Conservation (phyloP, 2,888 invertebrate genomes). For the Scotopteryx bipunctaria region DNA sequence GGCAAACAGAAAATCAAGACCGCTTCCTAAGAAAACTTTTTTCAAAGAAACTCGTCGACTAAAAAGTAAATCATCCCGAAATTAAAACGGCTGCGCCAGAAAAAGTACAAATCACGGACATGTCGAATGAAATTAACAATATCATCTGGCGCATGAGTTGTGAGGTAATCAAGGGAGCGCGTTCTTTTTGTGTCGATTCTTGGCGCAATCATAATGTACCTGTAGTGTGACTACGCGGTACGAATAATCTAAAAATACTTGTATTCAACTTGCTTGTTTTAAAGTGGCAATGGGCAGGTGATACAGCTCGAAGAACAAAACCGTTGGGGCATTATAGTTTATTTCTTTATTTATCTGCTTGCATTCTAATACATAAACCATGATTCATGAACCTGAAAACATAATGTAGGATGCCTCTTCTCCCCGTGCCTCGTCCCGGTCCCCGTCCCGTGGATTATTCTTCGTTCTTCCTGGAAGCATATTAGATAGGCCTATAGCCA, state of each 20-base stretch:
- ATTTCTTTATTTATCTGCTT: too few relatives aligned
- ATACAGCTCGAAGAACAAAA: too few relatives aligned
- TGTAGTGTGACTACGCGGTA: constrained; percentile 43
- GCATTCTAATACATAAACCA: too few relatives aligned
- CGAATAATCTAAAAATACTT: background rate
- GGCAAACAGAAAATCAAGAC: background rate
- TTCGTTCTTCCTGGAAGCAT: too few relatives aligned
- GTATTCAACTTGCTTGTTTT: background rate
- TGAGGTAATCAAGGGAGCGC: constrained; percentile 66
- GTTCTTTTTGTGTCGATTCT: constrained; percentile 61
- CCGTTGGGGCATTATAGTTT: too few relatives aligned
- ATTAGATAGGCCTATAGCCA: too few relatives aligned
- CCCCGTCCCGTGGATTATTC: too few relatives aligned
- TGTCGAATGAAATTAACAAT: constrained; percentile 64
- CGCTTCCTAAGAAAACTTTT: background rate
- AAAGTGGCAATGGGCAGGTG: background rate
- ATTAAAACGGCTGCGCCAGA: constrained; percentile 31
- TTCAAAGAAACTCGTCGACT: background rate
- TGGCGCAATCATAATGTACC: constrained; percentile 65
- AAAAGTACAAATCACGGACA: constrained; percentile 49
- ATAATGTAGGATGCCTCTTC: too few relatives aligned
- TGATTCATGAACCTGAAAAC: too few relatives aligned
- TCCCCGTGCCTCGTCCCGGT: too few relatives aligned
- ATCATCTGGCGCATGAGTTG: constrained; percentile 55
- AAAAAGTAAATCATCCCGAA: constrained; percentile 27